These are phyloP conservation scores for Andrena praecox DNA, from an alignment of 2,888 invertebrate genomes.

Conservation along the genomic window DNA sequence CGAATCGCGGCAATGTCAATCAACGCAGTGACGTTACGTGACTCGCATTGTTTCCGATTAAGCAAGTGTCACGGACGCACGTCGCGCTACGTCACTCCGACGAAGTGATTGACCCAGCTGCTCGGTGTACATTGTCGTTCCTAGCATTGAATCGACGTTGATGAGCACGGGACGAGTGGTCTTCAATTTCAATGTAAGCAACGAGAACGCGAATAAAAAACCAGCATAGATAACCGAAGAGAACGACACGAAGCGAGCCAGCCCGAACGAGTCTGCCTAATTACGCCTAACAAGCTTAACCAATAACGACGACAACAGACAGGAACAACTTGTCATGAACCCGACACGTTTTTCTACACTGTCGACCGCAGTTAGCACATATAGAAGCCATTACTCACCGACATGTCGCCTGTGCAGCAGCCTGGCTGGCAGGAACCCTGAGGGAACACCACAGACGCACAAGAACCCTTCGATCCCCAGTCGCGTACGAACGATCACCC, in stretches of 20 bases:
- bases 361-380: too few relatives aligned
- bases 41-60: constrained; percentile 69
- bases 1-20: constrained; percentile 64
- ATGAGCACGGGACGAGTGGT: not conserved
- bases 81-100: constrained; percentile 57
- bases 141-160: not conserved
- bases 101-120: constrained; percentile 70
- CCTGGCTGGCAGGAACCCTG: not conserved
- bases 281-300: not conserved
- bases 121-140: constrained; percentile 5
- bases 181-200: too few relatives aligned
- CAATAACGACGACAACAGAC: not conserved
- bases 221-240: not conserved
- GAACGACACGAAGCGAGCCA: not conserved
- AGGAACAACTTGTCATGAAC: not conserved
- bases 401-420: constrained; percentile 43
- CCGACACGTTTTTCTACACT: not conserved
- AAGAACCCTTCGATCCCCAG: constrained; percentile 31
- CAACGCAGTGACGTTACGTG: constrained; percentile 66
- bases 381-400: constrained; percentile 58
- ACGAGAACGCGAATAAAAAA: not conserved
- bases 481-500: constrained; percentile 40
- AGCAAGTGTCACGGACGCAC: constrained; percentile 71
- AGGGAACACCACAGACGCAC: constrained; percentile 3
- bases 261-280: not conserved